Evolutionary conservation across 2,888 invertebrate species (phyloP), one percentile per base, ranked within the genome.

Genomic region (Seira musarum): DNA sequence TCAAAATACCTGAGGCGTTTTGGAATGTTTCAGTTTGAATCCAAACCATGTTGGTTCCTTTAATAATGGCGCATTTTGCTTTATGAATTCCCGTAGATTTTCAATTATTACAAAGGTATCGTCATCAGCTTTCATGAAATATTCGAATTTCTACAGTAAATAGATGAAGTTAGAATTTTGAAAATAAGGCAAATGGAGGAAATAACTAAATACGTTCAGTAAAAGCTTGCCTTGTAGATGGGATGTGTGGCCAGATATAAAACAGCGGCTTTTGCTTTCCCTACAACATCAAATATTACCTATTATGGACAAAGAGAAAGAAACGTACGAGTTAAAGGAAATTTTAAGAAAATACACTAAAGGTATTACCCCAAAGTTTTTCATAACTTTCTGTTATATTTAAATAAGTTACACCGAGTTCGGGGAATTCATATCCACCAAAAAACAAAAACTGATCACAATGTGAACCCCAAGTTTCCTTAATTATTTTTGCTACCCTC

Each of bases 361-460:
- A n/a, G n/a, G n/a, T n/a, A n/a, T n/a, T n/a, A n/a, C n/a, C n/a
- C 85, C 86, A 86, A 8, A 86, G 74, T 24, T 83, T 79, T 65
- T 77, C 71, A 60, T 85, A 86, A 0, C 85, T 84, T 78, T 86
- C 86, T 1, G 76, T 80, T 1, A 81, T 77, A 65, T 85, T 83
- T 1, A 85, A 15, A 24, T 64, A 72, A 2, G 78, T 83, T 0
- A 86, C 83, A 2, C 82, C 81, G 1, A 86, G 21, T 8, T 83
- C 75, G 3, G 75, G 69, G 64, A 80, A 82, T 15, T 81, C 72
- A 61, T 83, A 85, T 3, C 80, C 65, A 6, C 85, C 85, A 66
- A 74, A 86, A 66, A 86, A 86, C 5, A 86, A 13, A 3, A 86
- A 30, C 30, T 82, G 72, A 61, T 86, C 86, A 78, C 86, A 86